phyloP scores from a whole-genome alignment of 2,888 invertebrate species.

The Meteorus cinctellus region DNA sequence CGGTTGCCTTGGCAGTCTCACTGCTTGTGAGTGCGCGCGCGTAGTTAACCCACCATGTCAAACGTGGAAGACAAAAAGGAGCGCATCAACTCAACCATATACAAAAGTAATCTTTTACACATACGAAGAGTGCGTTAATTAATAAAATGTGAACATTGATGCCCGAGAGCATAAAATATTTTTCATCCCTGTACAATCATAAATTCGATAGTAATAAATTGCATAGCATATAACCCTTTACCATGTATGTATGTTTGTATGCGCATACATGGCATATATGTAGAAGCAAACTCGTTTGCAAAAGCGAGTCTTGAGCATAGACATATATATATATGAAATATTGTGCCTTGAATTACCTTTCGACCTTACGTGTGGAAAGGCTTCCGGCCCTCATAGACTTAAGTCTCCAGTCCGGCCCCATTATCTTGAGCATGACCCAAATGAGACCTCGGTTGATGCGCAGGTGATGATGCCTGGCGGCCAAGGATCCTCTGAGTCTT shows the following conservation, averaged over 20 bases:
- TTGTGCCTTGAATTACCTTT: conserved; percentile 38
- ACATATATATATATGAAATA: conserved; percentile 1
- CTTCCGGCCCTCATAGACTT: conserved; percentile 28
- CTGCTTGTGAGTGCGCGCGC: conserved; percentile 1
- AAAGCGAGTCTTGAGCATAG: not conserved
- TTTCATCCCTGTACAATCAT: not conserved
- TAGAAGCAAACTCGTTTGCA: conserved; percentile 23
- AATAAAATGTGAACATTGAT: conserved; percentile 21
- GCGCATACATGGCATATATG: not conserved
- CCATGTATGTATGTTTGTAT: not conserved
- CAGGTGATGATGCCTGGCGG: conserved; percentile 40
- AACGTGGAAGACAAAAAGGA: conserved; percentile 16
- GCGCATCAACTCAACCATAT: not conserved
- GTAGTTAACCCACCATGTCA: conserved; percentile 27
- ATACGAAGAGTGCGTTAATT: conserved; percentile 3
- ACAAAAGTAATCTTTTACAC: conserved; percentile 2
- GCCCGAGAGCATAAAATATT: not conserved
- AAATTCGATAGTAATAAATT: conserved; percentile 1
- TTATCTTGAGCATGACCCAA: conserved; percentile 22
- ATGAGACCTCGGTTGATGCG: conserved; percentile 33
- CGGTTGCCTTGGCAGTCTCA: not conserved
- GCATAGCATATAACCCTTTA: not conserved
- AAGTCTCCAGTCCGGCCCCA: not conserved
- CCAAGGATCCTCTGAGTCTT: conserved; percentile 34
- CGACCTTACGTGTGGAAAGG: conserved; percentile 32